These are phyloP conservation scores for Prochilodus magdalenae DNA, from an alignment of 2,113 vertebrate genomes.

Conservation along the genomic window DNA sequence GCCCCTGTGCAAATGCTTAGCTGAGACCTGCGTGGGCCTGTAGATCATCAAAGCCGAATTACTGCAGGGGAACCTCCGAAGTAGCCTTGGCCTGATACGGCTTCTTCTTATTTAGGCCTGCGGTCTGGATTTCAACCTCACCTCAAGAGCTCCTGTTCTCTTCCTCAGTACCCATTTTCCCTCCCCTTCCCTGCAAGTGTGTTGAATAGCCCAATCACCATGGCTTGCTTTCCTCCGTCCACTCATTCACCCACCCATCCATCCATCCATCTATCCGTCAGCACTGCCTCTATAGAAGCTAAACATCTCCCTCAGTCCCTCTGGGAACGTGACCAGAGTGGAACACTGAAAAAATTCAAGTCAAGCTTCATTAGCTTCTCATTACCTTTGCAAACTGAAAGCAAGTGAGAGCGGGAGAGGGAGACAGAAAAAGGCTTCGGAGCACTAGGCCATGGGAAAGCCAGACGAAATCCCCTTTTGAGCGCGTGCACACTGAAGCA, in stretches of 20 bases:
- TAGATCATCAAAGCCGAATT: slow-evolving; percentile 68
- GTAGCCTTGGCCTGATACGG: slow-evolving; percentile 55
- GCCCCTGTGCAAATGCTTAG: slow-evolving; percentile 67
- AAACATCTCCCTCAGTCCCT: slow-evolving; percentile 80
- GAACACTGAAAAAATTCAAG: slow-evolving; percentile 82
- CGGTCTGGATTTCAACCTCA: slow-evolving; percentile 69
- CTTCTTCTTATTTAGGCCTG: slow-evolving; percentile 46
- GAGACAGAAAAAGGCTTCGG: slow-evolving; percentile 58
- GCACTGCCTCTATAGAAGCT: slow-evolving; percentile 75
- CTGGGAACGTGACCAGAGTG: slow-evolving; percentile 83
- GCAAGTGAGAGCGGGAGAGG: slow-evolving; percentile 71
- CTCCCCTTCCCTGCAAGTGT: slow-evolving; percentile 53
- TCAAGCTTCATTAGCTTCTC: slow-evolving; percentile 96
- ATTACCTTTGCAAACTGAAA: slow-evolving; percentile 90
- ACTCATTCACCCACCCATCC: slow-evolving; percentile 77
- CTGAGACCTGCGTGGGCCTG: slow-evolving; percentile 66
- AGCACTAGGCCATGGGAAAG: slow-evolving; percentile 82
- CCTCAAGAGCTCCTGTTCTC: slow-evolving; percentile 26
- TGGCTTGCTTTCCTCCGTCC: slow-evolving; percentile 72
- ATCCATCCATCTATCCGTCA: slow-evolving; percentile 80
- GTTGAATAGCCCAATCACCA: slow-evolving; percentile 70
- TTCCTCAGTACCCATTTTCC: slow-evolving; percentile 20
- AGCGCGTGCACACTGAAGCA: slow-evolving; percentile 85
- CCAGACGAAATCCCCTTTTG: slow-evolving; percentile 79
- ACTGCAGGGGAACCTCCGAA: background rate